These are phyloP conservation scores for Sinocyclocheilus grahami DNA, from an alignment of 2,113 vertebrate species.

Conservation along the genomic window DNA sequence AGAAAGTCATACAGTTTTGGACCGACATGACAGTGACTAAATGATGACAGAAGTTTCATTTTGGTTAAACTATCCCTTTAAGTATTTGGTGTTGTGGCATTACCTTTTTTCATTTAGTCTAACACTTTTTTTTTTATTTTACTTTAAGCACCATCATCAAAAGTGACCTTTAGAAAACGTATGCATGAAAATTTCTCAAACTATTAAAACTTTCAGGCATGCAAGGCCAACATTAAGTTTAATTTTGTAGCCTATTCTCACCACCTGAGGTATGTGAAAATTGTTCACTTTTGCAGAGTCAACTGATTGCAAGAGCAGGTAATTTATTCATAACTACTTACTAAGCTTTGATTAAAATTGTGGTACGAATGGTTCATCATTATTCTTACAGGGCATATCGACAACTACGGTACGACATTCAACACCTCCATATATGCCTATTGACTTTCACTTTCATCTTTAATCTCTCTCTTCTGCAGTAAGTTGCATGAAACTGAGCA, in stretches of 20 bases:
- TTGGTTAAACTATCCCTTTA: neutral
- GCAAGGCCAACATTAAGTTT: neutral
- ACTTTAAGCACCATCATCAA: neutral
- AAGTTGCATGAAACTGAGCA: neutral
- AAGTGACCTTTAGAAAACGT: constrained; percentile 14
- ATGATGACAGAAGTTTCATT: too few species aligned
- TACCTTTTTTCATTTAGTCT: neutral
- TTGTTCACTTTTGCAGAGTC: constrained; percentile 3
- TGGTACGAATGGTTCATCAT: constrained; percentile 1
- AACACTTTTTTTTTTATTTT: too few species aligned
- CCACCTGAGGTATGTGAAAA: constrained; percentile 2
- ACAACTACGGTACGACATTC: neutral
- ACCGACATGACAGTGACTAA: too few species aligned
- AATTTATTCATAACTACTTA: constrained; percentile 29
- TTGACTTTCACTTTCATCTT: neutral
- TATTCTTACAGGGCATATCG: neutral
- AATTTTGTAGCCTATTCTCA: constrained; percentile 6
- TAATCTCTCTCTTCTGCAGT: neutral
- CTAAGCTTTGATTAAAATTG: constrained; percentile 18
- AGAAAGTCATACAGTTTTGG: too few species aligned
- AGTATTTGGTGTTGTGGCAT: neutral
- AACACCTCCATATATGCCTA: neutral
- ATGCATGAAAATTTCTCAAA: neutral
- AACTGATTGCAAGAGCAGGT: constrained; percentile 12
- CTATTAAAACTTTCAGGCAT: neutral